phyloP scores from a whole-genome alignment of 1,140 invertebrate genomes.

The Heliconius hewitsoni region DNA sequence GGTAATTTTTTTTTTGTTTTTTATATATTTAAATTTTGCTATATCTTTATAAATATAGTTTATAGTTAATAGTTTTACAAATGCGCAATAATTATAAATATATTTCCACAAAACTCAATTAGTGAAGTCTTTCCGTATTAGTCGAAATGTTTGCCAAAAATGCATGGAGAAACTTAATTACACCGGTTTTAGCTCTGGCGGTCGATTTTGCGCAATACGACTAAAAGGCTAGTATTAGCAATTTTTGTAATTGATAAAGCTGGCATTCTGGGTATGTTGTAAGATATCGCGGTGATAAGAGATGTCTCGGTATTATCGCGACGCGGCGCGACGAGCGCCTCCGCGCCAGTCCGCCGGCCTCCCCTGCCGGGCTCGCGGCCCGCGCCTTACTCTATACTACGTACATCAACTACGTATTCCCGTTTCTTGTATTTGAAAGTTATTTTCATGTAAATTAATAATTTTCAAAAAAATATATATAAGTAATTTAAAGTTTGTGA shows the following conservation, averaged over 20 bases:
- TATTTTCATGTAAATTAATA: background rate
- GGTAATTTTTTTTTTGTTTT: background rate
- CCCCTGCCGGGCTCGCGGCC: constrained; percentile 29
- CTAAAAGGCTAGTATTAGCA: background rate
- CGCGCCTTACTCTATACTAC: background rate
- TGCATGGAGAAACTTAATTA: background rate
- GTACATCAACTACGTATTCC: background rate
- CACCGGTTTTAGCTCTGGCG: background rate
- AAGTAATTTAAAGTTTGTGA: constrained; percentile 8
- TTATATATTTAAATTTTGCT: background rate
- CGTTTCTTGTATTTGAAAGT: background rate
- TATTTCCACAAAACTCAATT: background rate
- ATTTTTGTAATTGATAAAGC: constrained; percentile 22
- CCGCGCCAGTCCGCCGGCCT: constrained; percentile 41
- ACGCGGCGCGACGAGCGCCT: constrained; percentile 27
- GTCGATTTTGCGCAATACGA: background rate
- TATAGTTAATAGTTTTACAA: background rate
- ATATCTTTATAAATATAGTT: background rate
- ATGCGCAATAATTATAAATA: background rate
- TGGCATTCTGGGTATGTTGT: constrained; percentile 22
- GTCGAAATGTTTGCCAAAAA: constrained; percentile 9
- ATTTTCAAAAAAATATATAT: too few species aligned
- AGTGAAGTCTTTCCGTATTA: constrained; percentile 2
- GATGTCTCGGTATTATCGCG: constrained; percentile 40
- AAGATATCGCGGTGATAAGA: constrained; percentile 34